Base-by-base conservation (phyloP, 2,888 invertebrate genomes). In the Nudaria mundana region DNA sequence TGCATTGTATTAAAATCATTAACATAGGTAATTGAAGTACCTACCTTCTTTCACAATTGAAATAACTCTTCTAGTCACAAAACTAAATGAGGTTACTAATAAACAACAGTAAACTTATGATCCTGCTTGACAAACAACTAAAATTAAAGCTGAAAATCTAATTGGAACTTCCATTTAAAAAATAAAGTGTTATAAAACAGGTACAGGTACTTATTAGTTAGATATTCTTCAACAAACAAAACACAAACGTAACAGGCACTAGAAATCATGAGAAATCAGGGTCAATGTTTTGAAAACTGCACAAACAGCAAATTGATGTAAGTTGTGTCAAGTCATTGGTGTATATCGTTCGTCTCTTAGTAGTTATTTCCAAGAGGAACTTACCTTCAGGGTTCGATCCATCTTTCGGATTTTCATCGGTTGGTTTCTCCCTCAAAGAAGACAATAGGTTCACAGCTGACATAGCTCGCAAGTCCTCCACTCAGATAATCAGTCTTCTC, bases 391-490 rank as follows among this genome's bases (percentile, higher is more conserved):
- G 72, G 54, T 70, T 79, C 58, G 77, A 75, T 70, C 77, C 84
- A 75, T 88, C 81, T 64, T 77, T 77, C 59, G 71, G 81, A 72
- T 67, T 77, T 65, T 80, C 81, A 63, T 79, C 84, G 68, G 68
- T 78, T 58, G 86, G 82, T 81, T 81, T 88, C 76, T 88, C 88
- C 79, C 79, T 81, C 81, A 80, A 75, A 70, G 82, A 79, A 78
- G 84, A 84, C 81, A 86, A 79, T 69, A 85, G 70, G 71, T 73
- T 86, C 80, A 80, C 89, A 85, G 87, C 86, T 88, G 89, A 89
- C 89, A 89, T 89, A 82, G 83, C 83, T 83, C 70, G 71, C 68
- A 68, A 71, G 70, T 76, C 74, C 73, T 67, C 56, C 81, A 79
- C 81, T 73, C 82, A 68, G 72, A 73, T 80, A 73, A 73, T 87